Evolutionary conservation across 2,113 vertebrate species (phyloP).

Genomic region (Microcebus jonahi): DNA sequence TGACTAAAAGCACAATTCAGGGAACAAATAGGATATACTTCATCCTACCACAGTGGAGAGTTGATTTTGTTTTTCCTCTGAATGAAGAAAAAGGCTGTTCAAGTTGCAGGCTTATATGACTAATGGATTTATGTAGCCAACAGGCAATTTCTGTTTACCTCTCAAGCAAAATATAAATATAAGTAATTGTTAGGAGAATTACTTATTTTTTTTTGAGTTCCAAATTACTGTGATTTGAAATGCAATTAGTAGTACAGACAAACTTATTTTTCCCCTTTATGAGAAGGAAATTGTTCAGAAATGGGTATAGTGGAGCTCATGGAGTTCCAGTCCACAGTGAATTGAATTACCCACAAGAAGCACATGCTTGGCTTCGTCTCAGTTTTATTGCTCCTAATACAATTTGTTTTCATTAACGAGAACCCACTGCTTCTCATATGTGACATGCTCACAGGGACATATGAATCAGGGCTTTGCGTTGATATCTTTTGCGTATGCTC

Average conservation of each 20-base stretch:
- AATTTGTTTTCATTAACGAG: neutral
- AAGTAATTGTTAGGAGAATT: constrained; percentile 53
- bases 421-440: neutral
- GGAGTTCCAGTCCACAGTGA: neutral
- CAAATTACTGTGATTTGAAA: constrained; percentile 57
- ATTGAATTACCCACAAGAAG: neutral
- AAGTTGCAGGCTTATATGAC: neutral
- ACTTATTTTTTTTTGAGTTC: neutral
- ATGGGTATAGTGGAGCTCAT: neutral
- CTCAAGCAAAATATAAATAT: constrained; percentile 66
- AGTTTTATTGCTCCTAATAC: neutral
- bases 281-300: constrained; percentile 39
- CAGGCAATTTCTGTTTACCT: constrained; percentile 63
- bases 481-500: neutral
- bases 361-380: neutral
- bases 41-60: neutral
- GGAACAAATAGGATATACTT: neutral
- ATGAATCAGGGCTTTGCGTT: neutral
- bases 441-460: accelerated
- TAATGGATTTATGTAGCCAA: constrained; percentile 60
- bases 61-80: neutral
- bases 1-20: neutral
- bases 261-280: constrained; percentile 27
- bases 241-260: constrained; percentile 55
- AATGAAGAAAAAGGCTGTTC: neutral